Evolutionary conservation across 2,113 vertebrate species (phyloP).

Genomic region (Aldabrachelys gigantea): DNA sequence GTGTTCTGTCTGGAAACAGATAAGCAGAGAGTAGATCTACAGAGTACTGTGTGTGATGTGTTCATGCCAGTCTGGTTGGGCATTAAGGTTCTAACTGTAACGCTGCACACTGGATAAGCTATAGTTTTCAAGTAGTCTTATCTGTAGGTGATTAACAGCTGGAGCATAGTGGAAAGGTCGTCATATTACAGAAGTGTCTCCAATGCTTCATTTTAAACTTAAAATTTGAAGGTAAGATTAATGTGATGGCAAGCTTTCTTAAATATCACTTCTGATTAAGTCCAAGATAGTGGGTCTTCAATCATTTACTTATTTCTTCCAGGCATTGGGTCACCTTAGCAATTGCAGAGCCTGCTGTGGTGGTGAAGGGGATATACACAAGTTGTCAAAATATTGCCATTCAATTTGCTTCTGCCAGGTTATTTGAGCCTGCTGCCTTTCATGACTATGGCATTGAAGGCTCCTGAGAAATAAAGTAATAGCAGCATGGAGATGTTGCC

Average conservation of each 20-base stretch:
- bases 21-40: not conserved
- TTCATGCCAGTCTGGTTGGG: not conserved
- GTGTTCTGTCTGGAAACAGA: not conserved
- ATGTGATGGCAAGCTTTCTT: not conserved
- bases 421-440: not conserved
- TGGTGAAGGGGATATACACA: not conserved
- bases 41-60: not conserved
- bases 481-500: not conserved
- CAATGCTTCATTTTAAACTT: not conserved
- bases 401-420: not conserved
- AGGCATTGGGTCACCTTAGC: not conserved
- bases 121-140: not conserved
- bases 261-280: not conserved
- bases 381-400: not conserved
- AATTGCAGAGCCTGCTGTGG: not conserved
- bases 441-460: not conserved
- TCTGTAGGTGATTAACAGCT: not conserved
- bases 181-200: not conserved
- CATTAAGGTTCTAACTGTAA: not conserved
- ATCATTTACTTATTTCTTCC: not conserved
- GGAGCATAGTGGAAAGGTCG: not conserved
- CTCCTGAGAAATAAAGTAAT: not conserved
- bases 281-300: not conserved
- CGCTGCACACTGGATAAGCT: not conserved
- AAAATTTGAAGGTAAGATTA: not conserved